Evolutionary conservation across 2,113 vertebrate genomes (phyloP).

Genomic region (Galeopterus variegatus): DNA sequence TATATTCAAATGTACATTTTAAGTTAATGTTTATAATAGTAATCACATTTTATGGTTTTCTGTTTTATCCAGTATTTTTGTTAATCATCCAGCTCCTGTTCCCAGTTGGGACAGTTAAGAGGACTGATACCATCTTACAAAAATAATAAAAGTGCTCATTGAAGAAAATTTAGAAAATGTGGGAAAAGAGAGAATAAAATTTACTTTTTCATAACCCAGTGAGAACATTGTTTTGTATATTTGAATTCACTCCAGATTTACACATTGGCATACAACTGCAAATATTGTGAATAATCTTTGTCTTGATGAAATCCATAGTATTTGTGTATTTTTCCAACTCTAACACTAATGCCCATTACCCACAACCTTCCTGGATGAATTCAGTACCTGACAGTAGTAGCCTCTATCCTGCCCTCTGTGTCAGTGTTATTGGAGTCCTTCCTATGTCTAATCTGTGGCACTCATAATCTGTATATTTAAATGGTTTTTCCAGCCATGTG

Average conservation of each 20-base stretch:
- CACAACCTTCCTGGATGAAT: neutral
- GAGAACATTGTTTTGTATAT: slow-evolving; percentile 2
- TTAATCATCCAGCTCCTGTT: neutral
- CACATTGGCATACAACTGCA: neutral
- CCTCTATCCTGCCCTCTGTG: neutral
- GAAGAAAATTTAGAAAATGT: slow-evolving; percentile 30
- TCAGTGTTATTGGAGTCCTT: neutral
- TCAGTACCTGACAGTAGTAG: neutral
- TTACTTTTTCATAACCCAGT: neutral
- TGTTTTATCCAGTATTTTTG: slow-evolving; percentile 5
- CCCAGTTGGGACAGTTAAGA: neutral
- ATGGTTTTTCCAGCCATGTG: neutral
- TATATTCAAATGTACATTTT: slow-evolving; percentile 13
- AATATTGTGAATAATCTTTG: neutral
- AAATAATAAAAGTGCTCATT: slow-evolving; percentile 32
- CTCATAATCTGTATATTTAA: neutral
- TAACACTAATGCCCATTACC: neutral
- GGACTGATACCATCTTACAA: neutral
- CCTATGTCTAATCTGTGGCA: neutral
- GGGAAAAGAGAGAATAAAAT: slow-evolving; percentile 48
- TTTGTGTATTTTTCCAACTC: slow-evolving; percentile 35
- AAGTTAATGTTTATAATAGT: slow-evolving; percentile 43
- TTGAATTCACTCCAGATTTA: neutral
- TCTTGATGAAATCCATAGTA: neutral
- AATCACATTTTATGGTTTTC: slow-evolving; percentile 26